These are phyloP conservation scores for cattle (Bos taurus) DNA, from an alignment of 2,113 vertebrate genomes.

Conservation along the genomic window ARS-UCD2.0 NC_037329.1:135919501-135920000, in stretches of 20 bases:
- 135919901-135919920: not conserved
- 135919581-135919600: slow-evolving; percentile 60
- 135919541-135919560: not conserved
- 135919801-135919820: not conserved
- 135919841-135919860: rapidly evolving
- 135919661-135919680: rapidly evolving
- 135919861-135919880: not conserved
- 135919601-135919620: rapidly evolving
- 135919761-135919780: not conserved
- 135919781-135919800: not conserved
- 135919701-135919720: not conserved
- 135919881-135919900: not conserved
- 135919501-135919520: not conserved
- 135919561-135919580: not conserved
- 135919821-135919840: not conserved
- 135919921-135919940: not conserved
- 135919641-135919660: not conserved
- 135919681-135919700: not conserved
- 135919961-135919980: not conserved
- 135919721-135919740: not conserved
- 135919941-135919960: not conserved
- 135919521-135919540: not conserved
- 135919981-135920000: not conserved
- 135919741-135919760: not conserved
- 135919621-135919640: rapidly evolving